Conservation (phyloP, 2,888 invertebrate species). For the Drosophila cracens region DNA sequence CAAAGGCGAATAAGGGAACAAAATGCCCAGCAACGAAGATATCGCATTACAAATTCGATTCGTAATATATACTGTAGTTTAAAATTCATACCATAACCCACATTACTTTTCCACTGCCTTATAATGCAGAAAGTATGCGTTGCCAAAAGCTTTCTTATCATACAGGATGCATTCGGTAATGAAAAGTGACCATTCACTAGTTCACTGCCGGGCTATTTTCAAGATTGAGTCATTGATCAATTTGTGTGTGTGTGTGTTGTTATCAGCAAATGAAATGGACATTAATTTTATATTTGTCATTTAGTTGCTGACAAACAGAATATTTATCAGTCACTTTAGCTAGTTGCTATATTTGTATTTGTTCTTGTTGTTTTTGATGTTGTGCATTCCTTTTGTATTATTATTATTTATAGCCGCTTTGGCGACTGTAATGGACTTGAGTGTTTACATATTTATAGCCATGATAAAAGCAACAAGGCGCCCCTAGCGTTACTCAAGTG, state of each 20-base stretch:
- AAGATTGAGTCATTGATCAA: constrained; percentile 31
- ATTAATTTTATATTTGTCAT: constrained; percentile 31
- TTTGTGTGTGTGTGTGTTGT: constrained; percentile 7
- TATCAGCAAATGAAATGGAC: constrained; percentile 35
- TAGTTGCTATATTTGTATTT: constrained; percentile 27
- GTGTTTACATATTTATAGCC: constrained; percentile 60
- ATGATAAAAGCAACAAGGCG: constrained; percentile 50
- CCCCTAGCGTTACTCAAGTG: constrained; percentile 27
- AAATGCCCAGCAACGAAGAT: not conserved
- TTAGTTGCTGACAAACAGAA: constrained; percentile 26
- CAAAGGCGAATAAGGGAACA: not conserved
- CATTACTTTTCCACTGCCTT: not conserved
- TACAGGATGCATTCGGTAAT: not conserved
- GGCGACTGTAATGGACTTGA: constrained; percentile 46
- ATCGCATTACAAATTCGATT: not conserved
- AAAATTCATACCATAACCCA: not conserved
- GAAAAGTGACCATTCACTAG: not conserved
- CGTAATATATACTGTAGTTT: not conserved
- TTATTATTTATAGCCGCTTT: constrained; percentile 55
- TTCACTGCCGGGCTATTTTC: not conserved
- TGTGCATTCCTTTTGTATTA: constrained; percentile 21
- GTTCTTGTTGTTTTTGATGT: not conserved
- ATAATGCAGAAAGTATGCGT: not conserved
- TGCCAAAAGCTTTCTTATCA: not conserved
- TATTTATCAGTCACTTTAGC: constrained; percentile 49